These are phyloP conservation scores for Thecophora atra DNA, from an alignment of 2,888 invertebrate species.

Conservation along the genomic window DNA sequence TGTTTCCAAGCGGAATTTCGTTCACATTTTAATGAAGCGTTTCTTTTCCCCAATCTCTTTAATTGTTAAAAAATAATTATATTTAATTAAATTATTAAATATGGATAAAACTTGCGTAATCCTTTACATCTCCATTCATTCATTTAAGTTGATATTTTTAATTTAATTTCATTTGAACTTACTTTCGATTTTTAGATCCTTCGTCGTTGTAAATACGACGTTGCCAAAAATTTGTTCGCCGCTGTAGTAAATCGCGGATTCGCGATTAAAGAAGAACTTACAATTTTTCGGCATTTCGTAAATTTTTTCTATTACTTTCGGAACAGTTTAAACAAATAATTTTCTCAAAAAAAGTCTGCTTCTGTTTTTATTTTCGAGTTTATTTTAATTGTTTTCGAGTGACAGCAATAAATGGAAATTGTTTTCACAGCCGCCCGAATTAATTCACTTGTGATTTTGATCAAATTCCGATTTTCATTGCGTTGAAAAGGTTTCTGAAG, in stretches of 20 bases:
- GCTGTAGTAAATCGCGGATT: constrained; percentile 51
- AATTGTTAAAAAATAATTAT: too few relatives aligned
- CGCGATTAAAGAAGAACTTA: constrained; percentile 50
- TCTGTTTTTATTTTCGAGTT: not conserved
- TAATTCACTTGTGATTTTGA: not conserved
- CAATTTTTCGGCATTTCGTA: constrained; percentile 44
- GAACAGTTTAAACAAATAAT: not conserved
- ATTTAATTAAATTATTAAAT: too few relatives aligned
- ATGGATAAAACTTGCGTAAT: not conserved
- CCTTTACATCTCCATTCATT: not conserved
- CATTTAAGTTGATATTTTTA: not conserved
- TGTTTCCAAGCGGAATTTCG: not conserved
- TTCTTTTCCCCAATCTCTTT: too few relatives aligned
- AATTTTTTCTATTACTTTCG: not conserved
- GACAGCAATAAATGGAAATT: not conserved
- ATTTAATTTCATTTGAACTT: constrained; percentile 31
- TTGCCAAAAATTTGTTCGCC: constrained; percentile 52
- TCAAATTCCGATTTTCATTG: not conserved
- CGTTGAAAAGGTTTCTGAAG: not conserved
- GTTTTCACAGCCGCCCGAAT: not conserved
- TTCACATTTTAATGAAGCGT: too few relatives aligned
- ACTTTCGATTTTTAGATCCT: constrained; percentile 49
- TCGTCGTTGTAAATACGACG: constrained; percentile 45
- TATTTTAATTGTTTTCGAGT: too few relatives aligned
- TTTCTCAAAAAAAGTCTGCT: not conserved